Evolutionary conservation across 2,888 invertebrate species (phyloP).

Genomic region (Idaea dimidiata): DNA sequence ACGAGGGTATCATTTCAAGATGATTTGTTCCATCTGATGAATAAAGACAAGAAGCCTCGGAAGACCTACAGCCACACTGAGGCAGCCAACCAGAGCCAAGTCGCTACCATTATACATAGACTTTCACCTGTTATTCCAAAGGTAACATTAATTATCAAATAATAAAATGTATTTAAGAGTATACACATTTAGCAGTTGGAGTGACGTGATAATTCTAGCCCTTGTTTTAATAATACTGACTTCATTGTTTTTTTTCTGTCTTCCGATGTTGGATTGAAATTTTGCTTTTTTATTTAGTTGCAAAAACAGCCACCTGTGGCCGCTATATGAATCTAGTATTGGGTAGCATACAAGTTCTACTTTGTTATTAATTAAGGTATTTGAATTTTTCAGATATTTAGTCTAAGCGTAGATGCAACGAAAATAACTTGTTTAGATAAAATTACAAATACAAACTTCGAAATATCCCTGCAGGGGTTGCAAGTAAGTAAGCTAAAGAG

Average conservation of each 20-base stretch:
- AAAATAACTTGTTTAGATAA: constrained; percentile 85
- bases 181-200: too few species aligned
- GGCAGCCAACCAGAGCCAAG: constrained; percentile 41
- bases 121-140: constrained; percentile 90
- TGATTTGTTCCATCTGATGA: constrained; percentile 76
- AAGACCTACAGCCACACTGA: constrained; percentile 22
- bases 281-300: too few species aligned
- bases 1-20: constrained; percentile 80
- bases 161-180: too few species aligned
- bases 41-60: constrained; percentile 55
- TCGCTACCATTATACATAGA: constrained; percentile 80
- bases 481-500: constrained; percentile 69
- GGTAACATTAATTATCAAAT: constrained; percentile 56
- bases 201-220: too few species aligned
- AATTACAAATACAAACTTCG: constrained; percentile 85
- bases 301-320: too few species aligned
- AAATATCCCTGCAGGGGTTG: constrained; percentile 84
- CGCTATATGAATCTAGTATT: too few species aligned
- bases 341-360: background rate
- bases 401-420: constrained; percentile 86
- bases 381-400: constrained; percentile 82
- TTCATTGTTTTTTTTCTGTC: too few species aligned
- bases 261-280: too few species aligned
- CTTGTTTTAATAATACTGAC: too few species aligned
- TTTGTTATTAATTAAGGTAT: constrained; percentile 5